Evolutionary conservation across 2,797 vertebrate species (phyloP).

Genomic region (Crenuchus spilurus): DNA sequence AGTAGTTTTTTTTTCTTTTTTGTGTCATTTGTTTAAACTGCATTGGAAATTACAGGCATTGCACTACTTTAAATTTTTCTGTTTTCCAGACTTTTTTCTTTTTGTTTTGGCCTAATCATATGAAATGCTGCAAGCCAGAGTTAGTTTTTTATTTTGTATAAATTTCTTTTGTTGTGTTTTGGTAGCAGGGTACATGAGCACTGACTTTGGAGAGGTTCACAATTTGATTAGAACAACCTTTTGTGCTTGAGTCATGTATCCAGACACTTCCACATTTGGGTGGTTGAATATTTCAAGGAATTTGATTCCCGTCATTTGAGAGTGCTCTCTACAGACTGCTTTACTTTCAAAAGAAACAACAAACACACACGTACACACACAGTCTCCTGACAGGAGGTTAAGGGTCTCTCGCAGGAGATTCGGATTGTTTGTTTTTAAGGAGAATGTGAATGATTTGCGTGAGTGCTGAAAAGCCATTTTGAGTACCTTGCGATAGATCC

Average conservation of each 20-base stretch:
- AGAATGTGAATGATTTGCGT: slow-evolving; percentile 41
- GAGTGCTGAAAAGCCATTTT: slow-evolving; percentile 9
- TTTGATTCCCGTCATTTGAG: slow-evolving; percentile 14
- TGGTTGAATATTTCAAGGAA: slow-evolving; percentile 34
- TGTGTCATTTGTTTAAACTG: slow-evolving; percentile 55
- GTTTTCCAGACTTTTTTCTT: slow-evolving; percentile 49
- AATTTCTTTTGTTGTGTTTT: slow-evolving; percentile 31
- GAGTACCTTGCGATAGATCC: slow-evolving; percentile 1
- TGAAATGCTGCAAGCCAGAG: slow-evolving; percentile 49
- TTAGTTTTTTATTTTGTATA: slow-evolving; percentile 34
- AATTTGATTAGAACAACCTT: slow-evolving; percentile 33
- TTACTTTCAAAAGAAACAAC: slow-evolving; percentile 10
- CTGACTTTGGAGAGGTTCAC: slow-evolving; percentile 35
- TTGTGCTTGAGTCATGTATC: slow-evolving; percentile 43
- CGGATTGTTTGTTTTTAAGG: slow-evolving; percentile 34
- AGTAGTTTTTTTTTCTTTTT: slow-evolving; percentile 38
- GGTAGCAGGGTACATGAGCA: slow-evolving; percentile 47
- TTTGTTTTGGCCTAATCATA: slow-evolving; percentile 53
- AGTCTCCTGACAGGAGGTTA: background rate
- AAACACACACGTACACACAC: slow-evolving; percentile 1
- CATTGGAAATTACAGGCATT: slow-evolving; percentile 63
- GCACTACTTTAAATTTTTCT: slow-evolving; percentile 63
- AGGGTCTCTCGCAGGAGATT: slow-evolving; percentile 21
- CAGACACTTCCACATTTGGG: slow-evolving; percentile 37
- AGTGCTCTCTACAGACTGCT: background rate